phyloP scores from a whole-genome alignment of 2,888 invertebrate species.

The Onthophagus sagittarius region DNA sequence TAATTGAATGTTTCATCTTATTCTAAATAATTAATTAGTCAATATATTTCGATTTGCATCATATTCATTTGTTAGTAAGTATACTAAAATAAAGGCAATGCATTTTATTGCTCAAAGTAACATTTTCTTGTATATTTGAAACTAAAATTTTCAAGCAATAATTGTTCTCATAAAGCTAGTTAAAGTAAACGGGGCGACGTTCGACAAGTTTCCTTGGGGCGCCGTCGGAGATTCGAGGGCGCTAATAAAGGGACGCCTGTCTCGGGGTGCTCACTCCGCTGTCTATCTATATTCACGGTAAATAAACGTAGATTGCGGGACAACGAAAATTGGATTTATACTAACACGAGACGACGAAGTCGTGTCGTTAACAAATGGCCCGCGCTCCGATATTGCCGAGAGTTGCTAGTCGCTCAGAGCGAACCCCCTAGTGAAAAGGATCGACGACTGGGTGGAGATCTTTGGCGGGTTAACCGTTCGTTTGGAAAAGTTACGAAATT shows the following conservation, averaged over 20 bases:
- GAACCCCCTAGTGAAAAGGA: not conserved
- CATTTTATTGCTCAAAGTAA: not conserved
- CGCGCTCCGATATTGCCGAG: slow-evolving; percentile 7
- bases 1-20: not conserved
- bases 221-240: not conserved
- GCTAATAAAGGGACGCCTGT: not conserved
- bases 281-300: slow-evolving; percentile 14
- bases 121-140: not conserved
- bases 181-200: not conserved
- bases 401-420: not conserved
- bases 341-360: slow-evolving; percentile 12
- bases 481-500: slow-evolving; percentile 8
- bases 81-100: not conserved
- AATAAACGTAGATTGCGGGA: slow-evolving; percentile 14
- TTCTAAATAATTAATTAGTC: not conserved
- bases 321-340: slow-evolving; percentile 14
- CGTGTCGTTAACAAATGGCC: slow-evolving; percentile 12
- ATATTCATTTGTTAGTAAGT: not conserved
- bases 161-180: not conserved
- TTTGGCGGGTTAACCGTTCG: slow-evolving; percentile 4
- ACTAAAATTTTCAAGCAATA: not conserved
- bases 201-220: not conserved
- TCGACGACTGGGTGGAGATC: slow-evolving; percentile 1
- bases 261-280: slow-evolving; percentile 11
- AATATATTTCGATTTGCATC: not conserved